Evolutionary conservation across 2,797 vertebrate species (phyloP).

Genomic region (Spinus pinus): DNA sequence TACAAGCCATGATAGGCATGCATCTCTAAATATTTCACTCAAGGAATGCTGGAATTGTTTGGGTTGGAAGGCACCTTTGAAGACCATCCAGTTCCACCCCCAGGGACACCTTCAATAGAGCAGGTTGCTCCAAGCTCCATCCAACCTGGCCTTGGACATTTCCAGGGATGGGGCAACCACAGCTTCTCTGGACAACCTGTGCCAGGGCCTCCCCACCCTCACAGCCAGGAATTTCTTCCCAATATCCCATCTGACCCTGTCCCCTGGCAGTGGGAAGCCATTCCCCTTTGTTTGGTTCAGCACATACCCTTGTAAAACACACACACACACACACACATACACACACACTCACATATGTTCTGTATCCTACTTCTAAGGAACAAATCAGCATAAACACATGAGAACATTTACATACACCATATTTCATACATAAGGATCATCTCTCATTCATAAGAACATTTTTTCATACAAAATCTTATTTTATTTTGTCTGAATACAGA

Average conservation of each 20-base stretch:
- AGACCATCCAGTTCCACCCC: too few relatives aligned
- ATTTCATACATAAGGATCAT: background rate
- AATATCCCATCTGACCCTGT: fast-evolving
- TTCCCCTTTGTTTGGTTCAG: background rate
- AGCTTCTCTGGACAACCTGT: background rate
- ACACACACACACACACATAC: background rate
- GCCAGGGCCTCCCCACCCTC: fast-evolving
- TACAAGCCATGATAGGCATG: background rate
- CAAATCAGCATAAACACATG: background rate
- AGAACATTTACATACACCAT: background rate
- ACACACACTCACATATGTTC: background rate
- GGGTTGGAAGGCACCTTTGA: background rate
- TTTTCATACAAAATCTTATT: background rate
- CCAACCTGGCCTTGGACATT: background rate
- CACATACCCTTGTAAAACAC: background rate
- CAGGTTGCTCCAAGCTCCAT: fast-evolving
- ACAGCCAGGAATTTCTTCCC: fast-evolving
- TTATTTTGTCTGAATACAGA: too few relatives aligned
- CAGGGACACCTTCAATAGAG: fast-evolving
- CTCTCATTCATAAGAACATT: background rate
- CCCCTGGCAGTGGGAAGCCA: background rate
- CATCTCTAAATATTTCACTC: background rate
- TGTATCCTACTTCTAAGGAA: background rate
- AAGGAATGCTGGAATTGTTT: background rate
- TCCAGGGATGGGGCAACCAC: background rate